These are phyloP conservation scores for Piprites chloris DNA, from an alignment of 2,113 vertebrate genomes.

Conservation along the genomic window DNA sequence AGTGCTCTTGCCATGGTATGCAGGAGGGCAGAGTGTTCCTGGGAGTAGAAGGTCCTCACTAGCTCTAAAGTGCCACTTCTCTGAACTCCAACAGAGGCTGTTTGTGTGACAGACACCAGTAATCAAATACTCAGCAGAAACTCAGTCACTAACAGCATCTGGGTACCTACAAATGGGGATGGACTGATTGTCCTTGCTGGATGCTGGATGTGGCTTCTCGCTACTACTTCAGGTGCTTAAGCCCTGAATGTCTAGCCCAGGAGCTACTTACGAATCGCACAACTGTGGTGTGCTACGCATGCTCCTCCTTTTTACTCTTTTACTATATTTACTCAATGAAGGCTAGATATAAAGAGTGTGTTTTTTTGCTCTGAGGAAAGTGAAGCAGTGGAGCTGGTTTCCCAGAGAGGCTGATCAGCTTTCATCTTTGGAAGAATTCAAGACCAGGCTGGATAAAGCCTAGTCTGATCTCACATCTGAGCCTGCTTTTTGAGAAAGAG, in stretches of 20 bases:
- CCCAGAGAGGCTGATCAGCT: background rate
- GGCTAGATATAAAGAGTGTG: background rate
- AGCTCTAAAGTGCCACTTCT: background rate
- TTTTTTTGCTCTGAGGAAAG: background rate
- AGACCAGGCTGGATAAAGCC: background rate
- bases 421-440: background rate
- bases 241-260: background rate
- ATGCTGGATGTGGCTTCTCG: background rate
- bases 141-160: background rate
- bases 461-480: background rate
- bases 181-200: background rate
- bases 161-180: background rate
- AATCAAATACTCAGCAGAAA: background rate
- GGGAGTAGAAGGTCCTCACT: background rate
- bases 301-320: background rate
- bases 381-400: background rate
- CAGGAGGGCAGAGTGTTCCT: background rate
- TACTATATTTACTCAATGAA: background rate
- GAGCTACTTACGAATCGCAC: background rate
- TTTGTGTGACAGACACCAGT: background rate
- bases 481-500: background rate
- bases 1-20: background rate
- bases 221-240: background rate
- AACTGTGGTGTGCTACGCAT: background rate
- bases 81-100: background rate